Evolutionary conservation across 2,888 invertebrate genomes (phyloP), one percentile per base, ranked within the genome.

Genomic region (Xestia xanthographa): DNA sequence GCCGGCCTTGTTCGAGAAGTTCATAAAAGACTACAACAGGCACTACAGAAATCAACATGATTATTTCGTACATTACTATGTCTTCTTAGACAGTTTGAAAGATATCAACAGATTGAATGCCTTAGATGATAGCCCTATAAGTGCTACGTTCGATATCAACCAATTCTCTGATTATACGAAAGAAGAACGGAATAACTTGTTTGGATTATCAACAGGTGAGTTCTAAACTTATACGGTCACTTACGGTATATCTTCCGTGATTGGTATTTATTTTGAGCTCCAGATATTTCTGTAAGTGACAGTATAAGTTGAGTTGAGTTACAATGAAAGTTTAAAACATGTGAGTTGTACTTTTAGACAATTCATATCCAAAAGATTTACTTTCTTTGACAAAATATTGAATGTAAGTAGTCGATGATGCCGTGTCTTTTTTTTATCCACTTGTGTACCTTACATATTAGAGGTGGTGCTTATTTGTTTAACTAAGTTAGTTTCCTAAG

Each of bases 141-240:
- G 11, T 50, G 86, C 91, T 5, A 86, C 80, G 11, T 92, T 80
- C 69, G 92, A 83, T 29, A 89, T 93, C 38, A 93, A 91, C 50
- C 69, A 90, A 70, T 92, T 92, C 12, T 81, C 94, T 12, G 94
- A 93, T 84, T 90, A 90, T 38, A 92, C 93, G 0, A 73, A 82
- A 0, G 90, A 90, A 5, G 90, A 92, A 63, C 48, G 26, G 6
- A 72, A 83, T 62, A 5, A 26, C 0, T 77, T 90, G 85, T 41
- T 14, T 56, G 90, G 91, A 77, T 41, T 53, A 5, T 0, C 0
- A 12, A 12, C 53, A n/a, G 5, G 56, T 26, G 26, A 56, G 56
- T 56, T 56, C 14, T 26, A 56, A 9, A 9, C 11, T 38, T 9
- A 11, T 41, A 41, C 41, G 0, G 11, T 9, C 41, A 41, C 8